Percentiles rank a stretch among this genome's conserved stretches.
Conservation (phyloP, 2,113 vertebrate species). For the Heterotilapia buettikoferi region DNA sequence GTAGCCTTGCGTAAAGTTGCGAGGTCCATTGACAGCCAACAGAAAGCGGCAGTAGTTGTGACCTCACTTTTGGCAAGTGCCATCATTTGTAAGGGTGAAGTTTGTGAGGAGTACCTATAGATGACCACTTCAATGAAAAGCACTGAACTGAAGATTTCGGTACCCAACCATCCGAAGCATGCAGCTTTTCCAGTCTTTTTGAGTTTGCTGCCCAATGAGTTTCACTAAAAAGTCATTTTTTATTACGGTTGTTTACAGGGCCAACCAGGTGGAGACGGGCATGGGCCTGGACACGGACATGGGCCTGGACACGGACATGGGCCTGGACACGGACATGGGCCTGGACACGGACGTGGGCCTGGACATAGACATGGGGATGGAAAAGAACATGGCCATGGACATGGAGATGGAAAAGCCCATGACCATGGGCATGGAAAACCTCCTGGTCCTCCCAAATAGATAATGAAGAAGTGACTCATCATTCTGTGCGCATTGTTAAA, state of each 20-base stretch:
- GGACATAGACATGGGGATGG: background rate
- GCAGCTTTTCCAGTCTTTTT: background rate
- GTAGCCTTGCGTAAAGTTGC: background rate
- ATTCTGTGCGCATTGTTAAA: background rate
- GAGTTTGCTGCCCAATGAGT: background rate
- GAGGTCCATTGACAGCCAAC: background rate
- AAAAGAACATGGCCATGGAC: rapidly evolving
- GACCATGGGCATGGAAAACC: background rate
- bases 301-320: rapidly evolving
- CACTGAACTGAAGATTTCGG: background rate
- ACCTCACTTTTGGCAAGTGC: background rate
- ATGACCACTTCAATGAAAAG: background rate
- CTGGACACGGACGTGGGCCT: rapidly evolving
- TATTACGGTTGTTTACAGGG: background rate
- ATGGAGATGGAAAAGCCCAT: background rate
- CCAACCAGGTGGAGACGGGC: background rate
- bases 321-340: background rate
- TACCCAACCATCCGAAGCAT: background rate
- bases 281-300: background rate
- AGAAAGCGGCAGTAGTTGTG: background rate
- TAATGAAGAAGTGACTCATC: background rate
- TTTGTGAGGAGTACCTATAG: background rate
- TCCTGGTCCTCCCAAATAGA: background rate
- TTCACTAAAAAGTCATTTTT: background rate
- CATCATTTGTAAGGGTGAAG: background rate